A percentile compares a stretch with the other conserved stretches of the same genome.
Evolutionary conservation across 1,140 invertebrate genomes (phyloP).

Genomic region (Drosophila mayri): DNA sequence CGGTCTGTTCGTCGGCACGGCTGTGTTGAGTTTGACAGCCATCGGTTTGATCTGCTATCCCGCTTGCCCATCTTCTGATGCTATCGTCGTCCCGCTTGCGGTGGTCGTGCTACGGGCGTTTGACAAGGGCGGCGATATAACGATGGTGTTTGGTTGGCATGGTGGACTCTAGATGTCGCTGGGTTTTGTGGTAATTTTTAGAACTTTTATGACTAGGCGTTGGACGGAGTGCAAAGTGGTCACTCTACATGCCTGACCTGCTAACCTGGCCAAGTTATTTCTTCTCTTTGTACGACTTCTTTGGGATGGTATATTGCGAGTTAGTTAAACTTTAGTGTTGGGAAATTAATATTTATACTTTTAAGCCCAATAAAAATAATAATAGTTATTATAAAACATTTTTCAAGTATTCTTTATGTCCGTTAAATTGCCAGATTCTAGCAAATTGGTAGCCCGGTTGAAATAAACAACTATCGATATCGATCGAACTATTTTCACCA

Average conservation of each 20-base stretch:
- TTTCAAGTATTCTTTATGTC: neutral
- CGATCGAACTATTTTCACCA: slow-evolving; percentile 5
- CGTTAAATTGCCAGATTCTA: neutral
- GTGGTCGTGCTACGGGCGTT: neutral
- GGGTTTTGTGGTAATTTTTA: slow-evolving; percentile 6
- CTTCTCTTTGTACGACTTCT: neutral
- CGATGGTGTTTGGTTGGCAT: neutral
- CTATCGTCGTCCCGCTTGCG: neutral
- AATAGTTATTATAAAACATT: neutral
- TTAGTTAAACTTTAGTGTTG: too few relatives aligned
- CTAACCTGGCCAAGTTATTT: neutral
- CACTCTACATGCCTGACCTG: neutral
- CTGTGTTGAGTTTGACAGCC: slow-evolving; percentile 70
- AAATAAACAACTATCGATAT: neutral
- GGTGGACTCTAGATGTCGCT: slow-evolving; percentile 24
- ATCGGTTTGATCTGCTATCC: slow-evolving; percentile 38
- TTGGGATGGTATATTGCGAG: neutral
- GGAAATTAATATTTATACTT: neutral
- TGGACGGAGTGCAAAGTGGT: slow-evolving; percentile 18
- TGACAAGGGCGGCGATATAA: slow-evolving; percentile 9
- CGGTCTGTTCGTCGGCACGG: slow-evolving; percentile 76
- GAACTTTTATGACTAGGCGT: slow-evolving; percentile 8
- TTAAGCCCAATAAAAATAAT: neutral
- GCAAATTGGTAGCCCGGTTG: neutral
- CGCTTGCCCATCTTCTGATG: slow-evolving; percentile 19